Evolutionary conservation across 2,797 vertebrate genomes (phyloP), one percentile per base, ranked within the genome.

Genomic region (Nothura maculosa): DNA sequence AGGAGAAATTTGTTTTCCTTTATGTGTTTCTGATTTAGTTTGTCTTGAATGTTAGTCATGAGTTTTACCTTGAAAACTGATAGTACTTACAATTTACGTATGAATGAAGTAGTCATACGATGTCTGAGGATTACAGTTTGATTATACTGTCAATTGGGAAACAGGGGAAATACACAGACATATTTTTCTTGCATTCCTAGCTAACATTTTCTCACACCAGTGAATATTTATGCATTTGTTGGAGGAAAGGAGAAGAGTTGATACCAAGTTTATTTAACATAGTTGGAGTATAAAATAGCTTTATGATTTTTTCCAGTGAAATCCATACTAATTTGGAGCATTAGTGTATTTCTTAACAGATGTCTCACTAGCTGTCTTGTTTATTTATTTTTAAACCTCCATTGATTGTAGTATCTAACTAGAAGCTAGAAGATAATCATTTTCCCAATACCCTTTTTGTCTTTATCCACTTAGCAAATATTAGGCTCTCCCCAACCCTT

Each of bases 321-420:
- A 90, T 87, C 74, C 25, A 76, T 80, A 84, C 38, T 70, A 67
- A 66, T 82, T 82, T 85, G 76, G 34, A 93, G 47, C 60, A 95
- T 89, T 82, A 91, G 27, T 79, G n/a, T 62, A 80, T 85, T 94
- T 94, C 2, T 27, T 67, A 43, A 93, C 24, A 69, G 58, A 80
- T 63, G 28, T 86, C 70, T 86, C 81, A 66, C 52, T 48, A 81
- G 9, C 13, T 64, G 16, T 55, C 76, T 85, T 89, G n/a, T 67
- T 96, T 93, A 60, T 91, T 89, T 95, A 73, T 92, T 91, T 96
- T 78, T 36, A 94, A 90, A 87, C 72, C 52, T 92, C 85, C 48
- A 89, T 42, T 92, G 92, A 70, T 19, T 87, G 54, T 30, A 63
- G 9, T 40, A 81, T 87, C 22, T 74, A 85, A 72, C 87, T 82